A percentile compares a stretch with the other conserved stretches of the same genome.
phyloP scores from a whole-genome alignment of 2,888 invertebrate species.

The Lasioglossum calceatum region DNA sequence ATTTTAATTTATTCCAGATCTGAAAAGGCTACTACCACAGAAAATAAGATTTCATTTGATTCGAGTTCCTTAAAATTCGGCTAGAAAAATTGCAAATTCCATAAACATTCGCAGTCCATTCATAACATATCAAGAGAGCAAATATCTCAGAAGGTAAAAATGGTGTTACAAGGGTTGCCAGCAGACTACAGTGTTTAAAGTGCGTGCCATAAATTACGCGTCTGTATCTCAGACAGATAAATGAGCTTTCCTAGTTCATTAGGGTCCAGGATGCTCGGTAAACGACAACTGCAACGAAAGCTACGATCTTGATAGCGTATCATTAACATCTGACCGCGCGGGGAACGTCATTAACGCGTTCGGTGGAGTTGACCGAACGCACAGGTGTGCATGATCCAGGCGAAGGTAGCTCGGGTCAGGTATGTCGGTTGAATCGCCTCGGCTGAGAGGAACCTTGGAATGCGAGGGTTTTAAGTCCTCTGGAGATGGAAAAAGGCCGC shows the following conservation, averaged over 20 bases:
- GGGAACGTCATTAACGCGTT: neutral
- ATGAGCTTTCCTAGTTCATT: neutral
- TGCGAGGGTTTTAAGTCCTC: slow-evolving; percentile 62
- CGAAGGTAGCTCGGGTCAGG: slow-evolving; percentile 45
- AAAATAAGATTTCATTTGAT: too few species aligned
- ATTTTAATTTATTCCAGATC: too few species aligned
- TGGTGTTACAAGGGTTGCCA: too few species aligned
- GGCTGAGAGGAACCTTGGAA: slow-evolving; percentile 54
- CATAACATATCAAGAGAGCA: neutral
- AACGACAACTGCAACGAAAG: neutral
- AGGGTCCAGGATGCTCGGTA: neutral
- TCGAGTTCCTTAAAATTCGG: too few species aligned
- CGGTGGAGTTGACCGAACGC: neutral
- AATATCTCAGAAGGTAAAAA: neutral
- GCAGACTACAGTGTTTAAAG: too few species aligned
- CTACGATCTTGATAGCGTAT: neutral
- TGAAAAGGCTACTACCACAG: too few species aligned
- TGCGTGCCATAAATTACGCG: too few species aligned
- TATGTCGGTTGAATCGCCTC: slow-evolving; percentile 60
- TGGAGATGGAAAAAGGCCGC: slow-evolving; percentile 8
- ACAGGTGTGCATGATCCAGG: slow-evolving; percentile 20
- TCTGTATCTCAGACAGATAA: neutral
- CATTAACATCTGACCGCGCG: neutral
- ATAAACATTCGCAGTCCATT: too few species aligned
- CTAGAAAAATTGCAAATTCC: too few species aligned